phyloP scores from a whole-genome alignment of 2,888 invertebrate species.

The Barypeithes pellucidus region DNA sequence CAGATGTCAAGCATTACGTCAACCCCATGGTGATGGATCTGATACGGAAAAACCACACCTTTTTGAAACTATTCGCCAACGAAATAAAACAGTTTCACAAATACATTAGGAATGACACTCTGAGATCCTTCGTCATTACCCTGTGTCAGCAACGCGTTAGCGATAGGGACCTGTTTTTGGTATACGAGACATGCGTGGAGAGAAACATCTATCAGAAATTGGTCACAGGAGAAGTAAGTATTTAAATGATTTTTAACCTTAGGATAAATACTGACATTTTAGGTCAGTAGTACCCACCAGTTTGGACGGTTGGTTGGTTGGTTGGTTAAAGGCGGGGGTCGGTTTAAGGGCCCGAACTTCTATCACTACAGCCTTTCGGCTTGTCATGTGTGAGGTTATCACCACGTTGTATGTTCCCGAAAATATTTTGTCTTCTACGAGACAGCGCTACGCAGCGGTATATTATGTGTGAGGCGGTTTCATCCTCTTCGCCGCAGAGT shows the following conservation, averaged over 20 bases:
- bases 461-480: no score
- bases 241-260: background rate
- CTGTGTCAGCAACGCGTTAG: slow-evolving; percentile 39
- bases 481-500: no score
- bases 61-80: slow-evolving; percentile 50
- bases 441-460: no score
- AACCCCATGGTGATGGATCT: slow-evolving; percentile 54
- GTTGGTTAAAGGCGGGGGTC: no score
- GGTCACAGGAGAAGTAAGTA: slow-evolving; percentile 18
- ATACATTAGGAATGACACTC: slow-evolving; percentile 51
- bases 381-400: no score
- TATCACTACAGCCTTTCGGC: no score
- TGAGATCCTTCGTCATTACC: slow-evolving; percentile 53
- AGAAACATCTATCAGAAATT: slow-evolving; percentile 52
- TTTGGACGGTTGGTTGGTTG: no score
- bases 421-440: no score
- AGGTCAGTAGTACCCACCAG: no score
- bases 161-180: slow-evolving; percentile 27
- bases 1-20: slow-evolving; percentile 53
- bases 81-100: slow-evolving; percentile 54
- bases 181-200: slow-evolving; percentile 55
- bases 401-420: no score
- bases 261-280: no score
- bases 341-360: no score
- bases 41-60: slow-evolving; percentile 45